phyloP scores from a whole-genome alignment of 2,113 vertebrate species.

The Salvelinus fontinalis region DNA sequence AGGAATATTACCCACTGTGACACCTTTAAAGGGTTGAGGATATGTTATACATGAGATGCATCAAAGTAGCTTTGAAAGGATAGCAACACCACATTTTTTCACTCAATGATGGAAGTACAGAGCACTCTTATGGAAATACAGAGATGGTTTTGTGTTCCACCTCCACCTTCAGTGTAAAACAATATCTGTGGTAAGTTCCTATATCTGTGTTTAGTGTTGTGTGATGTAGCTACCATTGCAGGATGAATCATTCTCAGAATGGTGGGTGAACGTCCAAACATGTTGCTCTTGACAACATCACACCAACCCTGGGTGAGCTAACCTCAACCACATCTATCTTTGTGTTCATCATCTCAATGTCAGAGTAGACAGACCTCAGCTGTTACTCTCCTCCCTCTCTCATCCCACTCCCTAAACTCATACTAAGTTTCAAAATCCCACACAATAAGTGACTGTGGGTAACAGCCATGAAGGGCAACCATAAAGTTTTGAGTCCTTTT shows the following conservation, averaged over 20 bases:
- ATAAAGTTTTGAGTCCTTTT: not conserved
- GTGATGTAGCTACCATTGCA: not conserved
- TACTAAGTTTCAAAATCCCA: not conserved
- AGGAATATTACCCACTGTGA: not conserved
- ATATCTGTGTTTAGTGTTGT: not conserved
- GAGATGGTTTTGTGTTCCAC: not conserved
- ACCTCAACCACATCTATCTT: conserved; percentile 3
- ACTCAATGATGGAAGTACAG: not conserved
- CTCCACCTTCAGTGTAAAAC: not conserved
- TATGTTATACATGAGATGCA: not conserved
- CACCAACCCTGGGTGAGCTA: not conserved
- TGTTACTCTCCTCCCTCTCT: not conserved
- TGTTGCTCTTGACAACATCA: not conserved
- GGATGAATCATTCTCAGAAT: not conserved
- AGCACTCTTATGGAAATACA: not conserved
- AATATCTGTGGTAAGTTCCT: not conserved
- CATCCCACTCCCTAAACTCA: not conserved
- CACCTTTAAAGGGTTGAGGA: not conserved
- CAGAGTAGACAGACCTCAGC: not conserved
- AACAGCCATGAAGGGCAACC: too few species aligned
- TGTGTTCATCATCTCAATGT: not conserved
- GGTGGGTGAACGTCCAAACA: not conserved
- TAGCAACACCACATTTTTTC: not conserved
- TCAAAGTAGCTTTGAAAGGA: not conserved
- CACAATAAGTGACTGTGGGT: not conserved